These are phyloP conservation scores for Phlogophora meticulosa DNA, from an alignment of 2,888 invertebrate genomes.

Conservation along the genomic window DNA sequence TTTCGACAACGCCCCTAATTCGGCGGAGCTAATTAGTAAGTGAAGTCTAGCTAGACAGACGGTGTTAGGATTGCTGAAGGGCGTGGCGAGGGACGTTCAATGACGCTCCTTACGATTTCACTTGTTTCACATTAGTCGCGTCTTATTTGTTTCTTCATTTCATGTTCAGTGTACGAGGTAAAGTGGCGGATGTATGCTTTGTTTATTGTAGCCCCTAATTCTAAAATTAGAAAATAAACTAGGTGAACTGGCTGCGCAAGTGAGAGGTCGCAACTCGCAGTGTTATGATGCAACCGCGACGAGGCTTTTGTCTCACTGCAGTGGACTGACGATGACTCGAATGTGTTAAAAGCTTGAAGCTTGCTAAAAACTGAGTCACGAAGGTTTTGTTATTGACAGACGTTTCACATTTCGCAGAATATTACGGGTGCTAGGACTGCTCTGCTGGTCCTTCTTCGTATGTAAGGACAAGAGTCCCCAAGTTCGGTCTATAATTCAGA, in stretches of 20 bases:
- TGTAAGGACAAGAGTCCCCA: neutral
- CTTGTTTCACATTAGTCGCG: constrained; percentile 10
- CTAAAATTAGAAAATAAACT: constrained; percentile 35
- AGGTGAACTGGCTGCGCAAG: constrained; percentile 36
- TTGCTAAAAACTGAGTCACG: neutral
- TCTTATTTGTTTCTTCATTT: constrained; percentile 14
- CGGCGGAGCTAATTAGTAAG: constrained; percentile 43
- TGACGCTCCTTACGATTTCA: constrained; percentile 33
- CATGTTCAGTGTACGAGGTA: constrained; percentile 13
- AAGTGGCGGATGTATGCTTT: neutral
- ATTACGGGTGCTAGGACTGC: neutral
- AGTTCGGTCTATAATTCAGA: neutral
- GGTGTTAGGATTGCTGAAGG: constrained; percentile 38
- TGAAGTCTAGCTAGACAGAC: constrained; percentile 31
- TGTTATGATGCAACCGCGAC: neutral
- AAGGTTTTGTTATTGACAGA: neutral
- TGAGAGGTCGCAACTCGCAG: constrained; percentile 25
- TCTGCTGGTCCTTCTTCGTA: neutral
- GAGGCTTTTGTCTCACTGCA: constrained; percentile 24
- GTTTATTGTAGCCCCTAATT: constrained; percentile 1
- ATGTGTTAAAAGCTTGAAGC: constrained; percentile 6
- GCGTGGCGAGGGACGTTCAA: constrained; percentile 41
- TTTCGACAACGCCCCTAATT: constrained; percentile 50
- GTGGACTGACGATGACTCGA: constrained; percentile 9
- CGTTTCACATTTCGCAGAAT: neutral